phyloP scores from a whole-genome alignment of 2,797 vertebrate genomes.

The Anableps anableps region DNA sequence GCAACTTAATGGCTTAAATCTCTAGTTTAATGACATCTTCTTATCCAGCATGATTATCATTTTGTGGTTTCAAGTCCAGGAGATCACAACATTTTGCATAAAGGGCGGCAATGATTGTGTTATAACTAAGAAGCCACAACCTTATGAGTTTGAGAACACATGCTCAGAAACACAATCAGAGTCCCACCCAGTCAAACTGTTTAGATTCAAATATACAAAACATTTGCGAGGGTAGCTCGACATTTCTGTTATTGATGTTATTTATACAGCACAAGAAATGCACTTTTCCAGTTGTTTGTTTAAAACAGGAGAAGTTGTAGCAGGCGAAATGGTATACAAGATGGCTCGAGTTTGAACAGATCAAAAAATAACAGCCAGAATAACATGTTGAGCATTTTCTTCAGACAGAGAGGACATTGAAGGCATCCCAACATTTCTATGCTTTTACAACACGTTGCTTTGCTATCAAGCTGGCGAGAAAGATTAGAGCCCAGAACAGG shows the following conservation, averaged over 20 bases:
- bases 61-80: constrained; percentile 4
- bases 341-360: neutral
- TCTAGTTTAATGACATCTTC: neutral
- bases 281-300: neutral
- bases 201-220: neutral
- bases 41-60: constrained; percentile 1
- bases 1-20: constrained; percentile 1
- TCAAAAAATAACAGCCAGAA: neutral
- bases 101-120: neutral
- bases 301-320: neutral
- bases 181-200: neutral
- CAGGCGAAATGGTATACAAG: constrained; percentile 6
- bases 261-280: neutral
- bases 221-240: neutral
- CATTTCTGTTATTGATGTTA: neutral
- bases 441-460: neutral
- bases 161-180: neutral
- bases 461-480: neutral
- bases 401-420: neutral
- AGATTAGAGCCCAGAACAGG: neutral
- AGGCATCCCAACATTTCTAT: too few relatives aligned
- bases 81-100: neutral
- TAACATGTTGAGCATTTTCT: neutral
- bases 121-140: neutral
- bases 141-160: constrained; percentile 5